Evolutionary conservation across 2,113 vertebrate species (phyloP).

Genomic region (Balaeniceps rex): DNA sequence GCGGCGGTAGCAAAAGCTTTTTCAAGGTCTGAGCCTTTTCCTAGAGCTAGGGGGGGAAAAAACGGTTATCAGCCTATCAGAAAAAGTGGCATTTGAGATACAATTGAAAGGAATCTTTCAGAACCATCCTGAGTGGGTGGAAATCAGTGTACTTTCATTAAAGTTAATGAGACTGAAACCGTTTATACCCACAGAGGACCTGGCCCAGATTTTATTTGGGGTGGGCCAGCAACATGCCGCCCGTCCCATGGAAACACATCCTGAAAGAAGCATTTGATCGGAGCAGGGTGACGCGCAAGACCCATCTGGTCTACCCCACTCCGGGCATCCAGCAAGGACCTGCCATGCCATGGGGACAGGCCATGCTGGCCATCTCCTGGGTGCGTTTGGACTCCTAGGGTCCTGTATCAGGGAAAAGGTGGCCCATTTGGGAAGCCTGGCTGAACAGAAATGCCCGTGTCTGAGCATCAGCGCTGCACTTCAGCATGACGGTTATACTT

Average conservation of each 20-base stretch:
- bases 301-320: background rate
- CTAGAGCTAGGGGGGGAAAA: constrained; percentile 47
- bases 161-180: constrained; percentile 29
- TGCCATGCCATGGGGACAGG: background rate
- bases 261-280: fast-evolving
- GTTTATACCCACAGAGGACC: constrained; percentile 13
- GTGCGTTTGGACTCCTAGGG: background rate
- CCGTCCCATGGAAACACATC: background rate
- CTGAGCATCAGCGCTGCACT: background rate
- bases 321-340: background rate
- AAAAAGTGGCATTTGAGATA: background rate
- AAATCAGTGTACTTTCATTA: constrained; percentile 11
- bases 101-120: background rate
- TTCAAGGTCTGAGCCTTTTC: constrained; percentile 76
- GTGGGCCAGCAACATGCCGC: background rate
- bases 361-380: background rate
- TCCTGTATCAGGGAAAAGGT: background rate
- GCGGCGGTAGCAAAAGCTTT: constrained; percentile 69
- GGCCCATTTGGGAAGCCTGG: background rate
- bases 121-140: background rate
- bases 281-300: background rate
- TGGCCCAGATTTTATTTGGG: constrained; percentile 17
- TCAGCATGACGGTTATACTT: fast-evolving
- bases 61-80: background rate
- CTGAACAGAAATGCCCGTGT: fast-evolving